Conservation (phyloP, 2,797 vertebrate species). For the Chloroceryle inda region DNA sequence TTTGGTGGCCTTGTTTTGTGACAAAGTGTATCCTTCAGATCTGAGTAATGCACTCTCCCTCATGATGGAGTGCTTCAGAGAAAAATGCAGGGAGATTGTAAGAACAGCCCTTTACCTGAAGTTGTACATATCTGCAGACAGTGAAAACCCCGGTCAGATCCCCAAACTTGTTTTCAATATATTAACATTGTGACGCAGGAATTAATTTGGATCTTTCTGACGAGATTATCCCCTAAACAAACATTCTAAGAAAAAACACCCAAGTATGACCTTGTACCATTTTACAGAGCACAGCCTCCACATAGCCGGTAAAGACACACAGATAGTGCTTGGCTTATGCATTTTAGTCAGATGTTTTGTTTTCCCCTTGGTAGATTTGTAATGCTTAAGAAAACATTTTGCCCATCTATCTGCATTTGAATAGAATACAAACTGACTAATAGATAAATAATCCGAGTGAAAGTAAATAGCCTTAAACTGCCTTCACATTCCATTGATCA, state of each 20-base stretch:
- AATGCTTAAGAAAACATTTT: slow-evolving; percentile 83
- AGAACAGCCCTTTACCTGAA: slow-evolving; percentile 71
- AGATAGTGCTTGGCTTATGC: slow-evolving; percentile 78
- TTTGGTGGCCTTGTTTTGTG: slow-evolving; percentile 69
- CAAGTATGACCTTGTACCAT: slow-evolving; percentile 77
- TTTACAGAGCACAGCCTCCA: slow-evolving; percentile 79
- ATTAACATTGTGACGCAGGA: slow-evolving; percentile 71
- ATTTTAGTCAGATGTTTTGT: slow-evolving; percentile 82
- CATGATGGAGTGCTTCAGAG: slow-evolving; percentile 12
- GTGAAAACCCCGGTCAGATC: slow-evolving; percentile 70
- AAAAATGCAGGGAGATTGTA: slow-evolving; percentile 52
- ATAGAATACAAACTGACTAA: slow-evolving; percentile 84
- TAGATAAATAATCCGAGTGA: slow-evolving; percentile 82
- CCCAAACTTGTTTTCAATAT: slow-evolving; percentile 67
- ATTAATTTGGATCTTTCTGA: slow-evolving; percentile 75
- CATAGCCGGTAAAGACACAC: slow-evolving; percentile 77
- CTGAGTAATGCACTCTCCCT: slow-evolving; percentile 59
- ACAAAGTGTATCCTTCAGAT: slow-evolving; percentile 69
- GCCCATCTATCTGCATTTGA: slow-evolving; percentile 84
- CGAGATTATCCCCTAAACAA: slow-evolving; percentile 72
- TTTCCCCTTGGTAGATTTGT: slow-evolving; percentile 81
- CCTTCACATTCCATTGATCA: slow-evolving; percentile 86
- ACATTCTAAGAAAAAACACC: slow-evolving; percentile 70
- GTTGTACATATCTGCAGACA: slow-evolving; percentile 55
- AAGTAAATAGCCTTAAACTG: slow-evolving; percentile 85